Percentiles rank a stretch among this genome's conserved stretches.
phyloP scores from a whole-genome alignment of 92 coral and sea anemone species.

The Parazoanthus darwini region DNA sequence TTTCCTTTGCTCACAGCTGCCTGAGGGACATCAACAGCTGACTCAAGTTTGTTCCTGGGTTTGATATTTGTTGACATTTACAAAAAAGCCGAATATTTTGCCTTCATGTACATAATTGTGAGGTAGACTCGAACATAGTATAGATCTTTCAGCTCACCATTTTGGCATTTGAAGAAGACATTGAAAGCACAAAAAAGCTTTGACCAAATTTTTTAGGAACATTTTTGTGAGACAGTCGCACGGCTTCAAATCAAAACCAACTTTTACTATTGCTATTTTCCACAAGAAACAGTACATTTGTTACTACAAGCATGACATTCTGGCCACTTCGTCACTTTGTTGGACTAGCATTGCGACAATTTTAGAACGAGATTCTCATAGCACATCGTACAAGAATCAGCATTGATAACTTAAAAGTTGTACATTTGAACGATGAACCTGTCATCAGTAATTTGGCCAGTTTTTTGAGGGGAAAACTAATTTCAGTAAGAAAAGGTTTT shows the following conservation, averaged over 20 bases:
- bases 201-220: not conserved
- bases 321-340: too few species aligned
- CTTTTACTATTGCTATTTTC: too few species aligned
- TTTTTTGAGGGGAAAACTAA: too few species aligned
- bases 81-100: slow-evolving; percentile 3
- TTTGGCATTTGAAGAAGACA: not conserved
- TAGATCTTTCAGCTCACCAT: not conserved
- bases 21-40: slow-evolving; percentile 40
- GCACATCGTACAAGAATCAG: not conserved
- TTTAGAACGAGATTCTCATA: not conserved
- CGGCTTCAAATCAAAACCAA: not conserved
- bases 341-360: too few species aligned
- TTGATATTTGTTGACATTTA: not conserved
- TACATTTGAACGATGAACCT: not conserved
- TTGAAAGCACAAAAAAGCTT: not conserved
- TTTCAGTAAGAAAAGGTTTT: not conserved
- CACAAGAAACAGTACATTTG: too few species aligned
- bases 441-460: too few species aligned
- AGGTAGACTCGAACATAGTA: not conserved
- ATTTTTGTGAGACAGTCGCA: not conserved
- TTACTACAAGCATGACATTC: too few species aligned
- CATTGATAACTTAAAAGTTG: not conserved
- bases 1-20: slow-evolving; percentile 19
- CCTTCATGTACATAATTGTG: not conserved
- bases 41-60: not conserved